phyloP scores from a whole-genome alignment of 1,140 invertebrate species.

The Chlorops oryzae region DNA sequence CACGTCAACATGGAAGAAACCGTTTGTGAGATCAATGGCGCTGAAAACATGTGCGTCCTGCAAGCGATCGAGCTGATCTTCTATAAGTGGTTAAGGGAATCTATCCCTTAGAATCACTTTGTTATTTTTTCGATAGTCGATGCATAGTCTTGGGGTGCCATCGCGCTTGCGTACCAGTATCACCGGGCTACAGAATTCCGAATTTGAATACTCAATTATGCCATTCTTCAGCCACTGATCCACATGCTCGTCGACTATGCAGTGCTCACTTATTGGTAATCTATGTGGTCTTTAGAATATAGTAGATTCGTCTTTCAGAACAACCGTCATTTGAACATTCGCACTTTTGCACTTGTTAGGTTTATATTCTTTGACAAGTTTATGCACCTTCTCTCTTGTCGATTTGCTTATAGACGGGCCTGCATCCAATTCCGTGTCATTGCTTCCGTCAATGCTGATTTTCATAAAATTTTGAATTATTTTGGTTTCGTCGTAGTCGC shows the following conservation, averaged over 20 bases:
- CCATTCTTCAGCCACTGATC: conserved; percentile 28
- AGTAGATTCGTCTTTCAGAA: conserved; percentile 19
- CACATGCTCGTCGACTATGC: conserved; percentile 28
- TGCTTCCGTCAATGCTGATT: background rate
- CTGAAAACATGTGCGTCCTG: no score
- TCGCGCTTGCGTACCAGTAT: conserved; percentile 49
- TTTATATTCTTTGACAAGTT: background rate
- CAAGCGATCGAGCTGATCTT: no score
- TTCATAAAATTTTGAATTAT: background rate
- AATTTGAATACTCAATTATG: conserved; percentile 29
- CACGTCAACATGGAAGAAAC: no score
- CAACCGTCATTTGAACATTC: conserved; percentile 12
- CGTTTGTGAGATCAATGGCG: no score
- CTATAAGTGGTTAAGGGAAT: background rate
- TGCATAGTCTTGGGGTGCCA: no score
- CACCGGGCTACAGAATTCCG: conserved; percentile 47
- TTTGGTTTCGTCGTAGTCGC: background rate
- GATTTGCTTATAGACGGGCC: background rate
- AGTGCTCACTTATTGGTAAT: conserved; percentile 27
- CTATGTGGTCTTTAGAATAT: conserved; percentile 27
- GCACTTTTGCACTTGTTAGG: background rate
- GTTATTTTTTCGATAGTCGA: no score
- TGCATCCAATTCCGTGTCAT: background rate
- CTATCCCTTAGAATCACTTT: background rate
- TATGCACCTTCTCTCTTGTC: background rate